phyloP scores from a whole-genome alignment of 2,113 vertebrate species.

The Oxyruncus cristatus region DNA sequence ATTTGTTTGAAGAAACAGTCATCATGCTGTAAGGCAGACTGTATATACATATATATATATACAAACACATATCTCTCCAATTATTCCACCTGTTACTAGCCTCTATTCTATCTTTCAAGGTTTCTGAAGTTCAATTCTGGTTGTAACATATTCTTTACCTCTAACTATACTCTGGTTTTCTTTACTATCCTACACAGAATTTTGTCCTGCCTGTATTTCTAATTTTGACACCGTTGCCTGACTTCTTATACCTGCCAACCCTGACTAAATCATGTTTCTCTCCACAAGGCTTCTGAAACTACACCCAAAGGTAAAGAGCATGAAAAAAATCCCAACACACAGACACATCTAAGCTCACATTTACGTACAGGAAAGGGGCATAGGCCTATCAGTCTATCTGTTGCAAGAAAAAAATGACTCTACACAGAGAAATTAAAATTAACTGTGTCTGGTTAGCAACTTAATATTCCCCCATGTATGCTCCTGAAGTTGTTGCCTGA shows the following conservation, averaged over 20 bases:
- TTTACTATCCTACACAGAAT: background rate
- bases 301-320: background rate
- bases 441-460: background rate
- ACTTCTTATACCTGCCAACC: background rate
- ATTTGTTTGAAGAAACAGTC: background rate
- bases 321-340: accelerated
- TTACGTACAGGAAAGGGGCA: background rate
- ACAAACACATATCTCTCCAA: background rate
- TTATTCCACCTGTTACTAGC: background rate
- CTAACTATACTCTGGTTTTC: background rate
- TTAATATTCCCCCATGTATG: background rate
- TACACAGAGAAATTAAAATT: background rate
- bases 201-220: background rate
- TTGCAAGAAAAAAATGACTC: background rate
- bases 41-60: background rate
- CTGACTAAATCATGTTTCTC: background rate
- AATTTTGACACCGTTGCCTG: background rate
- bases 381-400: background rate
- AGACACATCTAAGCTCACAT: background rate
- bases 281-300: background rate
- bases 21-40: background rate
- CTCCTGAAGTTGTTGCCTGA: background rate
- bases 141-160: background rate
- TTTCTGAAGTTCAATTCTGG: background rate
- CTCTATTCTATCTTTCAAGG: background rate